Percentiles rank a stretch among this genome's conserved stretches.
Evolutionary conservation across 2,797 vertebrate genomes (phyloP).

Genomic region (Crenuchus spilurus): DNA sequence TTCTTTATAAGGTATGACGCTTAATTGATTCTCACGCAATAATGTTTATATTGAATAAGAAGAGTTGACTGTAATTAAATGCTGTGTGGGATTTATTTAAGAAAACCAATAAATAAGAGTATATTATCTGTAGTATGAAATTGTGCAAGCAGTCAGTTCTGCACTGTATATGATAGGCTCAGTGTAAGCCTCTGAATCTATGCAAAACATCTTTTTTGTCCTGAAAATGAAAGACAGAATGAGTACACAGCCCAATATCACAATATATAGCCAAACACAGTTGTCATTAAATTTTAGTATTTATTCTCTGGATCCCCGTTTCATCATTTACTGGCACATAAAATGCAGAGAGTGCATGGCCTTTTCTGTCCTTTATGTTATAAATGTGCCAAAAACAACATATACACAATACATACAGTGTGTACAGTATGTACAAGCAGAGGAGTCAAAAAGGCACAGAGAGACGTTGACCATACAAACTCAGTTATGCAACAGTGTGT

Average conservation of each 20-base stretch:
- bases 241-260: background rate
- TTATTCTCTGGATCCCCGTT: constrained; percentile 31
- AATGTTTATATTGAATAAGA: constrained; percentile 73
- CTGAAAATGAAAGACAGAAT: background rate
- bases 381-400: constrained; percentile 8
- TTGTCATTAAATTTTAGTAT: constrained; percentile 2
- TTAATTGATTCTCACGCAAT: constrained; percentile 73
- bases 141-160: constrained; percentile 9
- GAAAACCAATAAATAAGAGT: constrained; percentile 70
- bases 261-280: background rate
- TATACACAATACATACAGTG: constrained; percentile 35
- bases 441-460: constrained; percentile 1
- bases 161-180: background rate
- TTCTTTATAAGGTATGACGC: constrained; percentile 56
- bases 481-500: background rate
- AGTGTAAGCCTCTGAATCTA: constrained; percentile 19
- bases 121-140: constrained; percentile 44
- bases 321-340: constrained; percentile 23
- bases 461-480: background rate
- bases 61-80: constrained; percentile 59
- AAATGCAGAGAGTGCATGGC: background rate
- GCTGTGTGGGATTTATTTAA: constrained; percentile 70
- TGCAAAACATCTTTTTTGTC: constrained; percentile 29
- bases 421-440: constrained; percentile 48
- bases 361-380: background rate